These are phyloP conservation scores for Chionoecetes opilio DNA, from an alignment of 1,140 invertebrate genomes.

Conservation along the genomic window DNA sequence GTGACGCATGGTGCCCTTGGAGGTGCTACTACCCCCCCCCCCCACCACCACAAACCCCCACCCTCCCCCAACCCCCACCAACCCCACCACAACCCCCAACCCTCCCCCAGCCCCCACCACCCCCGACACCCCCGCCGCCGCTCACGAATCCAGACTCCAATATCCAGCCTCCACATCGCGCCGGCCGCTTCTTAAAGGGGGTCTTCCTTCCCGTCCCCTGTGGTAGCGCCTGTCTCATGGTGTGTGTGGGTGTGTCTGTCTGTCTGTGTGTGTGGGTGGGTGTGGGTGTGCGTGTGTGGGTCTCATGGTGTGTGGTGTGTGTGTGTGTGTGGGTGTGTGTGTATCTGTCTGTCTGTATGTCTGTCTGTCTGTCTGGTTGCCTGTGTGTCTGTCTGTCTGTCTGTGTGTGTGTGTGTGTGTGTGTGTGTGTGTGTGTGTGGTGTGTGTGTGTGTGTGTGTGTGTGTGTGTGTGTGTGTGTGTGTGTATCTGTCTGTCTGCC, in stretches of 20 bases:
- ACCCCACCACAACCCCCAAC: background rate
- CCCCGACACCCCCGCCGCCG: background rate
- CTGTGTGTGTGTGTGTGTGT: too few species aligned
- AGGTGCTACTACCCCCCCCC: background rate
- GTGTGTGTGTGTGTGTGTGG: too few species aligned
- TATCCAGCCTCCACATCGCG: slow-evolving; percentile 3
- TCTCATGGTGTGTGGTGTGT: too few species aligned
- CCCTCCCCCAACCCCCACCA: too few species aligned
- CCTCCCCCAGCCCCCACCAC: background rate
- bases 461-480: too few species aligned
- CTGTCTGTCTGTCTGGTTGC: too few species aligned
- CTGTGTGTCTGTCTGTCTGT: too few species aligned
- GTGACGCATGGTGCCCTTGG: background rate
- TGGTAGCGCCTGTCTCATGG: background rate
- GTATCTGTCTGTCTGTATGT: too few species aligned
- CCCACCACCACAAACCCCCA: too few species aligned
- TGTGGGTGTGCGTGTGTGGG: background rate
- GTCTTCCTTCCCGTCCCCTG: slow-evolving; percentile 1
- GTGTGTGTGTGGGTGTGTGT: too few species aligned
- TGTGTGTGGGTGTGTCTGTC: background rate
- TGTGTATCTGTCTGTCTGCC: too few species aligned
- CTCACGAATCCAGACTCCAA: background rate
- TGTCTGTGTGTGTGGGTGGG: background rate
- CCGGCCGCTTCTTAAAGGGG: background rate
- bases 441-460: too few species aligned